Conservation (phyloP, 2,888 invertebrate species). For the Gari tellinella region DNA sequence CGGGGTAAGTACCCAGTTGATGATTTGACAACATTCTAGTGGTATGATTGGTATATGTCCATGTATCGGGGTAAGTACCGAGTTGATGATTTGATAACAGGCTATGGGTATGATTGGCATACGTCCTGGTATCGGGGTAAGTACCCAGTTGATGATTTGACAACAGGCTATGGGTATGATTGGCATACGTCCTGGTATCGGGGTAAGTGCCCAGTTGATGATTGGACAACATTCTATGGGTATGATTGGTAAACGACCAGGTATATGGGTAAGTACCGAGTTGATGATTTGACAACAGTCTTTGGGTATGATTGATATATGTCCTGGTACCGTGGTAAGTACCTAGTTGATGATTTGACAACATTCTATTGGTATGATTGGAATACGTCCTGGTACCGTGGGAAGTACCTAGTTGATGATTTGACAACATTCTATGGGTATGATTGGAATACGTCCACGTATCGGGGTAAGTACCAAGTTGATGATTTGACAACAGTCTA, state of each 20-base stretch:
- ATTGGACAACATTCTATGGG: slow-evolving; percentile 34
- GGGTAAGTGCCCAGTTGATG: slow-evolving; percentile 49
- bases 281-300: slow-evolving; percentile 28
- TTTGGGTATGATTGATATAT: slow-evolving; percentile 54
- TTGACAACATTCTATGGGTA: no score
- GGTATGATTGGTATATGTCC: slow-evolving; percentile 47
- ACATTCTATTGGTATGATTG: no score
- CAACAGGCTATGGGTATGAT: slow-evolving; percentile 44
- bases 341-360: slow-evolving; percentile 2
- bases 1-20: slow-evolving; percentile 50
- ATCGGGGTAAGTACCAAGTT: no score
- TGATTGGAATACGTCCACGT: no score
- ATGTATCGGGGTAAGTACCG: slow-evolving; percentile 50
- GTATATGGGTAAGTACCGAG: slow-evolving; percentile 46
- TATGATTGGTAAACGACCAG: slow-evolving; percentile 44
- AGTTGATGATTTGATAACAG: slow-evolving; percentile 26
- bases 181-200: slow-evolving; percentile 45
- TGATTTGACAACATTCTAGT: slow-evolving; percentile 34
- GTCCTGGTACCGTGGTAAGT: slow-evolving; percentile 37
- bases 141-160: slow-evolving; percentile 34
- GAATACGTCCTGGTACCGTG: no score
- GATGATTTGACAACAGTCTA: no score
- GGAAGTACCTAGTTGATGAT: no score
- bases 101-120: slow-evolving; percentile 54
- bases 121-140: slow-evolving; percentile 42